Base-by-base conservation (phyloP, 2,888 invertebrate species). In the Troides aeacus region DNA sequence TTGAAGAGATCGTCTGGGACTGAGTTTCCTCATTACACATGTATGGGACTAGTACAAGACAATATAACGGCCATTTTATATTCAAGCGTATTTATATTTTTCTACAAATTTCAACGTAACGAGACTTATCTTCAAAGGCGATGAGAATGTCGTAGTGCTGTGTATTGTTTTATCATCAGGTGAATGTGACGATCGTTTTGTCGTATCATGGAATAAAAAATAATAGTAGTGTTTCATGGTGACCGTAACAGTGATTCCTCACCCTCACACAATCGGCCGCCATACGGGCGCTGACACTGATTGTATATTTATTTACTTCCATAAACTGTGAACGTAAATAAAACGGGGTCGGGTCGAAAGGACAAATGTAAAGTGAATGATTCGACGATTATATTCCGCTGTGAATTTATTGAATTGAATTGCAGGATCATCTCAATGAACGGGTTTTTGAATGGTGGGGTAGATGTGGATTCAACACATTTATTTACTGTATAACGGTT, bases 351-450 rank as follows among this genome's bases (percentile, higher is more conserved):
- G 76, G 74, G 78, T 61, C 75, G 74, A 74, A 72, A 42, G 78
- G 80, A 81, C 82, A 81, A 69, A 65, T 65, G 81, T 78, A 76
- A 75, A 82, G 77, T 84, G 84, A 87, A 90, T 90, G 90, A 90
- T 89, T 88, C 81, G 84, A 88, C 90, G 86, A 89, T 90, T 86
- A 90, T 81, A 75, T 78, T 77, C 65, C 72, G 71, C 77, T 76
- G 86, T 80, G 84, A 85, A 85, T 86, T 88, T 87, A 90, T 90
- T 89, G 86, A 86, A 85, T 86, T 77, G 79, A 85, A 85, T 79
- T 78, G 72, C 70, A 68, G 71, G 63, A n/a, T 57, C 58, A 62
- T 71, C 62, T 71, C 60, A 68, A 70, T 68, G 72, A 66, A 62
- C 64, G 46, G 59, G 24, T 62, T 69, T 70, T 67, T 61, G 58